Conservation (phyloP, 1,140 invertebrate genomes). For the Rhopalosiphum maidis region DNA sequence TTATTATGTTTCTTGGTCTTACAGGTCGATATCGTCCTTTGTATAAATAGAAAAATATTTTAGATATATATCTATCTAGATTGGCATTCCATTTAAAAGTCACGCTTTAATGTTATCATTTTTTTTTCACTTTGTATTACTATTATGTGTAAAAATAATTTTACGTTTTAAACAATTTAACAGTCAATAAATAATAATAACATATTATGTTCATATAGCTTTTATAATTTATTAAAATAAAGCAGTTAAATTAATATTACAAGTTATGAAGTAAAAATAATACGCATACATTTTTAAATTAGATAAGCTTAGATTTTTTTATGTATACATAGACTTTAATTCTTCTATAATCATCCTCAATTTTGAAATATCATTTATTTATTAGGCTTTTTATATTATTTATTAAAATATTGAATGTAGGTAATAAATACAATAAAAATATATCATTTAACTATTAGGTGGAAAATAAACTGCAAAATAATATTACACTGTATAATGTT, state of each 20-base stretch:
- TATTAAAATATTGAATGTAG: no score
- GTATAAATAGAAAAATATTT: background rate
- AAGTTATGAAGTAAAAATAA: background rate
- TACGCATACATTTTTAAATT: background rate
- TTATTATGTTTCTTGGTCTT: background rate
- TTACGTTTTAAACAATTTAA: background rate
- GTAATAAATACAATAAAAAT: no score
- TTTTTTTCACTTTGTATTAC: background rate
- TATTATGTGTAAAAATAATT: background rate
- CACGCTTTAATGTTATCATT: background rate
- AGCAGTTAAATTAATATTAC: background rate
- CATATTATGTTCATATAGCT: background rate
- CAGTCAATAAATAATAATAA: background rate
- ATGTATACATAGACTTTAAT: no score
- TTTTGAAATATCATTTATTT: no score
- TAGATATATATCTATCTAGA: background rate
- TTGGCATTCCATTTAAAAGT: background rate
- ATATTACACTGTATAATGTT: no score
- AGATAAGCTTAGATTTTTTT: no score
- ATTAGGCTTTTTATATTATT: no score
- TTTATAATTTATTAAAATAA: background rate
- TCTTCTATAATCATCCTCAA: no score
- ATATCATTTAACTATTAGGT: no score
- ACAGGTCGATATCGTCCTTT: background rate
- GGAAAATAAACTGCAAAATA: no score